Conservation (phyloP, 2,113 vertebrate species). For the Perca schrenkii region DNA sequence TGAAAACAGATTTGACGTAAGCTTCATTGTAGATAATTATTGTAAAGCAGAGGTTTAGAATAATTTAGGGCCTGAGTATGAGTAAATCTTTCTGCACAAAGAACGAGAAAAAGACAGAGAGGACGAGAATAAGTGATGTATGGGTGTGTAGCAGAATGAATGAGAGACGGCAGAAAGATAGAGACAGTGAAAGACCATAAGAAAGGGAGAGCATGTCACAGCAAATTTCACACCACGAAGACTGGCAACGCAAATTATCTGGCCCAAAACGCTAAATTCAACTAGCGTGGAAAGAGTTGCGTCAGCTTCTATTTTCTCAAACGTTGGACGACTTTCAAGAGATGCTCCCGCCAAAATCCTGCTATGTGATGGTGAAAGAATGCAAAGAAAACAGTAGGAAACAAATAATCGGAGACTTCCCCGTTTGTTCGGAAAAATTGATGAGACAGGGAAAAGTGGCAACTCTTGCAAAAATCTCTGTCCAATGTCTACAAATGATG, state of each 20-base stretch:
- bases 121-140: conserved; percentile 13
- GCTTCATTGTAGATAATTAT: conserved; percentile 16
- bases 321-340: conserved; percentile 66
- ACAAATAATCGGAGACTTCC: conserved; percentile 39
- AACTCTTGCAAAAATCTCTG: conserved; percentile 25
- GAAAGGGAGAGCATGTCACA: conserved; percentile 36
- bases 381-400: conserved; percentile 47
- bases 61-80: conserved; percentile 1
- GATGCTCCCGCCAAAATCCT: conserved; percentile 62
- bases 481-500: conserved; percentile 17
- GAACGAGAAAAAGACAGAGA: neutral
- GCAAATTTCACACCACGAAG: conserved; percentile 63
- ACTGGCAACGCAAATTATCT: conserved; percentile 51
- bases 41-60: conserved; percentile 12
- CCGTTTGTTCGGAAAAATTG: conserved; percentile 55
- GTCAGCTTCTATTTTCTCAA: conserved; percentile 63
- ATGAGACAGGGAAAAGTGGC: conserved; percentile 42
- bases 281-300: conserved; percentile 75
- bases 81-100: conserved; percentile 7
- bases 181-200: neutral
- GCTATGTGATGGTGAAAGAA: conserved; percentile 52
- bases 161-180: conserved; percentile 12
- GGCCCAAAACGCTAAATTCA: conserved; percentile 54
- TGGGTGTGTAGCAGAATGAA: conserved; percentile 23
- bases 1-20: conserved; percentile 7